Percentiles rank a stretch among this genome's conserved stretches.
These are phyloP conservation scores for Watsonalla cultraria DNA, from an alignment of 2,888 invertebrate genomes.

Conservation along the genomic window DNA sequence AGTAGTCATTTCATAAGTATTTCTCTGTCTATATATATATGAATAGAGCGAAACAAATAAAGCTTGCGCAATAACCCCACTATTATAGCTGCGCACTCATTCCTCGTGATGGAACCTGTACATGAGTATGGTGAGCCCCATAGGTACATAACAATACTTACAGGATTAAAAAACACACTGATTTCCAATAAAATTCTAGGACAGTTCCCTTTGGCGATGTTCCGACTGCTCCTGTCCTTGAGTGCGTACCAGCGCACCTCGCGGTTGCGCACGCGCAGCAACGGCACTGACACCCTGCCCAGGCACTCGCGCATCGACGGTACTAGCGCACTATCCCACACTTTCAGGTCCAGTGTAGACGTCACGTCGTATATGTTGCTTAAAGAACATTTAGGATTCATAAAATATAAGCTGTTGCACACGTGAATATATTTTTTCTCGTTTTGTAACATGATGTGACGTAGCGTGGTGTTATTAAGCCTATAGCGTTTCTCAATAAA, in stretches of 20 bases:
- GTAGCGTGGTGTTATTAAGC: too few relatives aligned
- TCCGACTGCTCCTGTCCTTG: conserved; percentile 50
- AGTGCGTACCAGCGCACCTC: conserved; percentile 59
- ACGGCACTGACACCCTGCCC: conserved; percentile 58
- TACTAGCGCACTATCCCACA: conserved; percentile 50
- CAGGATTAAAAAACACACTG: conserved; percentile 60
- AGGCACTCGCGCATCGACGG: conserved; percentile 39
- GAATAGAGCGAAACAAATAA: too few relatives aligned
- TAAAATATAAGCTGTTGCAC: too few relatives aligned
- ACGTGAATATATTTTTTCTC: too few relatives aligned
- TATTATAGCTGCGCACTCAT: too few relatives aligned
- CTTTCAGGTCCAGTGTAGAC: conserved; percentile 55
- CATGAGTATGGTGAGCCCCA: neutral
- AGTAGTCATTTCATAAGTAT: too few relatives aligned
- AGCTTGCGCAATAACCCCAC: too few relatives aligned
- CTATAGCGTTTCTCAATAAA: too few relatives aligned
- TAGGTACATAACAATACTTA: conserved; percentile 30
- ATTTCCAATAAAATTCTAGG: conserved; percentile 60
- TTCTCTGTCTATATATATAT: too few relatives aligned
- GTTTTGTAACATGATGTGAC: too few relatives aligned
- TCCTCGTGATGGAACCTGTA: too few relatives aligned
- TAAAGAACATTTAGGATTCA: conserved; percentile 16
- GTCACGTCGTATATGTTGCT: conserved; percentile 64
- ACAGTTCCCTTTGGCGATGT: conserved; percentile 56
- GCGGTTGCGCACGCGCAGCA: conserved; percentile 50